These are phyloP conservation scores for human (Homo sapiens) DNA, from an alignment of 2,113 vertebrate genomes.

Conservation along the genomic window DNA sequence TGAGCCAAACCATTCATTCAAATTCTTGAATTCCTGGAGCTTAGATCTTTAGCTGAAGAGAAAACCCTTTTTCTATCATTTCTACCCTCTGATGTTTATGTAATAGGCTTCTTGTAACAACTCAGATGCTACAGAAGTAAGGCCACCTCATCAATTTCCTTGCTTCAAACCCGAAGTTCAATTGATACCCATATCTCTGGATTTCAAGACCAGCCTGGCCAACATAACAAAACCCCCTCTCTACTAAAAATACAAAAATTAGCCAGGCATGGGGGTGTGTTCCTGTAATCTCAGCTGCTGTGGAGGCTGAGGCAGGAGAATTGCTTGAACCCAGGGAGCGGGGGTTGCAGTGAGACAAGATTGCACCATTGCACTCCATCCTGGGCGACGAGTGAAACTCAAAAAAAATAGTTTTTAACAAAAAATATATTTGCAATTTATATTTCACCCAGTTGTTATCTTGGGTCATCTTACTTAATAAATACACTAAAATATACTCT, in stretches of 20 bases:
- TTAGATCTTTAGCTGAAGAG: background rate
- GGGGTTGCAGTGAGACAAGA: too few species aligned
- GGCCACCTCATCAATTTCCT: background rate
- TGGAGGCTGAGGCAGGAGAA: too few species aligned
- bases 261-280: too few species aligned
- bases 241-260: too few species aligned
- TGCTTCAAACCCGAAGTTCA: background rate
- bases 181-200: background rate
- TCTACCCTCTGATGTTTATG: background rate
- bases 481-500: background rate
- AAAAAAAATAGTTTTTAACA: background rate
- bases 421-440: background rate
- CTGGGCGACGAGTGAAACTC: too few species aligned
- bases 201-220: too few species aligned
- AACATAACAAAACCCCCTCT: too few species aligned
- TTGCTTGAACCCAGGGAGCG: too few species aligned
- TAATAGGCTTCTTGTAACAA: background rate
- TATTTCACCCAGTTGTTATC: background rate
- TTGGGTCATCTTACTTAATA: background rate
- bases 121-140: background rate
- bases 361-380: too few species aligned
- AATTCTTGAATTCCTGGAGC: background rate
- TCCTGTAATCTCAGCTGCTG: too few species aligned
- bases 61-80: background rate
- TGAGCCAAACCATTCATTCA: background rate